phyloP scores from a whole-genome alignment of 2,113 vertebrate genomes.

The Eubucco bourcierii region DNA sequence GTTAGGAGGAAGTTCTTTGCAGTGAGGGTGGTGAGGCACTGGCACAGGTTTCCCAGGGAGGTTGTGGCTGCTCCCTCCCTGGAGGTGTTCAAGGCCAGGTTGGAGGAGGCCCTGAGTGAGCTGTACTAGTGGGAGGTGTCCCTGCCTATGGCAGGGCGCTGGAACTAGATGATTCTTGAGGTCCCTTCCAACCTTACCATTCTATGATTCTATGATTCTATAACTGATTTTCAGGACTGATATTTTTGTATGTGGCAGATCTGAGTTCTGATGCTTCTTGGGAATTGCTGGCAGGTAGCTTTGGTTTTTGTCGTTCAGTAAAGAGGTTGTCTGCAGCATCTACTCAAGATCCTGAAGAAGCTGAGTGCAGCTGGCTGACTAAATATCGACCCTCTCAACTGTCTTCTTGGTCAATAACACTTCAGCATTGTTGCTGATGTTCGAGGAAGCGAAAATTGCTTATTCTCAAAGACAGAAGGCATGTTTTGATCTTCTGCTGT shows the following conservation, averaged over 20 bases:
- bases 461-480: not conserved
- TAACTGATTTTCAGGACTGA: not conserved
- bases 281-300: not conserved
- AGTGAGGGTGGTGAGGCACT: too few species aligned
- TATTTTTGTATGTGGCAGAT: not conserved
- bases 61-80: too few species aligned
- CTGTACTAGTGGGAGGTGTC: too few species aligned
- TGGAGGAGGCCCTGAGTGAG: too few species aligned
- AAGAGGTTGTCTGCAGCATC: not conserved
- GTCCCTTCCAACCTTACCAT: too few species aligned
- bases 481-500: not conserved
- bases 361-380: not conserved
- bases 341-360: not conserved
- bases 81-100: too few species aligned
- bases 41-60: too few species aligned
- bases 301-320: not conserved
- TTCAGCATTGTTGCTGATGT: not conserved
- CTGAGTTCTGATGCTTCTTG: not conserved
- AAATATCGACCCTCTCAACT: not conserved
- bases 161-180: too few species aligned
- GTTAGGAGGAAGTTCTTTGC: too few species aligned
- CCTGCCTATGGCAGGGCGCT: too few species aligned
- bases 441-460: not conserved
- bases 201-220: too few species aligned
- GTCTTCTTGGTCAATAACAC: not conserved